Percentiles rank a stretch among this genome's conserved stretches.
phyloP scores from a whole-genome alignment of 2,888 invertebrate genomes.

The Orthosia gracilis region DNA sequence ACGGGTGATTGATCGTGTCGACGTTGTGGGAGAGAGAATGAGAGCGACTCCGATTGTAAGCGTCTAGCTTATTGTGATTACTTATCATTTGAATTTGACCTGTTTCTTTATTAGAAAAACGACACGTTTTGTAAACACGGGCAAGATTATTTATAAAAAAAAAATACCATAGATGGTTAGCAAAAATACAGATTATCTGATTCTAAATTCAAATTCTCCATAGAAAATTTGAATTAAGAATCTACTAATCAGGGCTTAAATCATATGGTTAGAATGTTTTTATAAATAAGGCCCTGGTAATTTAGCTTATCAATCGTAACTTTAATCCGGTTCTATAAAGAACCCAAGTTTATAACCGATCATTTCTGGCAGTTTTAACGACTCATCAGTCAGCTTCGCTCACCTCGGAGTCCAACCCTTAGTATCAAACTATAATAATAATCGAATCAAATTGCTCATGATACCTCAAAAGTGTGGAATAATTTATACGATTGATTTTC shows the following conservation, averaged over 20 bases:
- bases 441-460: slow-evolving; percentile 55
- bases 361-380: background rate
- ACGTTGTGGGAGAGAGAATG: slow-evolving; percentile 40
- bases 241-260: too few relatives aligned
- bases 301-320: background rate
- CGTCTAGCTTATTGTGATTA: slow-evolving; percentile 35
- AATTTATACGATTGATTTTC: slow-evolving; percentile 46
- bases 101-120: slow-evolving; percentile 4
- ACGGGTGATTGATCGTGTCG: slow-evolving; percentile 64
- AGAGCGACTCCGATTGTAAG: slow-evolving; percentile 50
- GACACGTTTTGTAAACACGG: background rate
- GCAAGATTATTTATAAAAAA: too few relatives aligned
- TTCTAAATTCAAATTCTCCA: too few relatives aligned
- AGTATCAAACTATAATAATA: slow-evolving; percentile 31
- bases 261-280: too few relatives aligned
- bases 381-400: background rate
- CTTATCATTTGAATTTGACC: slow-evolving; percentile 41
- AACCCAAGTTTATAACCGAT: background rate
- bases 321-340: background rate
- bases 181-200: too few relatives aligned
- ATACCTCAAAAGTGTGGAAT: slow-evolving; percentile 48
- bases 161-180: too few relatives aligned
- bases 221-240: too few relatives aligned
- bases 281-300: background rate
- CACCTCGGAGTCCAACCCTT: slow-evolving; percentile 28